Base-by-base conservation (phyloP, 92 coral and sea anemone species). In the Micromussa lordhowensis region DNA sequence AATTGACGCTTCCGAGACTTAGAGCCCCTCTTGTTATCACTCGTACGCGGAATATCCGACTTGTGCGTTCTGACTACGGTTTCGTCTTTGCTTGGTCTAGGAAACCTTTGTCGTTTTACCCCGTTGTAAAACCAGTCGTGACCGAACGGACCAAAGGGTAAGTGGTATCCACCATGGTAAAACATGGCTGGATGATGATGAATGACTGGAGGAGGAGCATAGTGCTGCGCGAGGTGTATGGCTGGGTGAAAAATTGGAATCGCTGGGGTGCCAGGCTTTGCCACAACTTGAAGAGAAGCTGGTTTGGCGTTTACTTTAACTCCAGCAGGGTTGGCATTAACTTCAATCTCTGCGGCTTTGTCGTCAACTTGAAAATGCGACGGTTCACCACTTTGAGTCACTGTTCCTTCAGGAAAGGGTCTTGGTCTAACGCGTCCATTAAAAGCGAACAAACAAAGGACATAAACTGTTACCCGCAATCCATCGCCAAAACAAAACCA, bases 341-440 rank as follows among this genome's bases (percentile, higher is more conserved):
- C 98, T 89, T 98, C 99, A 31, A 98, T 96, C 82, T 98, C 99
- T 9, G 99, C 99, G 40, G 99, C 98, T 82, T 96, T 96, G 80
- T 98, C 99, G 77, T 98, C 99, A 51, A 98, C 99, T 94, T 98
- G 99, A 83, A 96, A 98, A 94, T 98, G 99, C 30, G 99, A 96
- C 35, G 99, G 99, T 68, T 98, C 99, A 30, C 99, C 99, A 3
- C 98, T 87, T 85, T 93, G 96, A 26, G 96, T 98, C 78, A 94
- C 98, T 26, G 95, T 91, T 30, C 94, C 89, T 63, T 93, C 85
- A 17, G 96, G 96, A 55, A 91, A 93, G 68, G 96, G 90, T 79
- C 73, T 88, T 75, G 83, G 89, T 61, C 78, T 49, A 78, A 86
- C 89, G 82, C 89, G 49, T 48, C 83, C 75, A 61, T 48, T 48